Evolutionary conservation across 2,113 vertebrate species (phyloP).

Genomic region (Xiphophorus couchianus): DNA sequence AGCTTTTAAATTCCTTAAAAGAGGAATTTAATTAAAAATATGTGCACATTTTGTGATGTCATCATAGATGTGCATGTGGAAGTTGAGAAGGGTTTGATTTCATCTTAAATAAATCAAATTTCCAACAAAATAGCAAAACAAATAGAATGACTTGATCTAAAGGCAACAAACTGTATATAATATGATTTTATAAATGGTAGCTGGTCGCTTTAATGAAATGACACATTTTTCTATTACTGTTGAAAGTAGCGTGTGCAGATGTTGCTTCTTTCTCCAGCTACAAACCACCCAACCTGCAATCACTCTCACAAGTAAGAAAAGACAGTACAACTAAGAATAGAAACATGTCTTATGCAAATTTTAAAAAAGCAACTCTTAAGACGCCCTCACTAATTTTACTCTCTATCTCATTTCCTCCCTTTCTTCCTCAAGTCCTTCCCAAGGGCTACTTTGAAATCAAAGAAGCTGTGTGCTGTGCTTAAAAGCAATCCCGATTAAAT

Average conservation of each 20-base stretch:
- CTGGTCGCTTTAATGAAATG: constrained; percentile 50
- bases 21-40: not conserved
- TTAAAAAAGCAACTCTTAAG: constrained; percentile 54
- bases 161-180: not conserved
- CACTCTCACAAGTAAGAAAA: constrained; percentile 45
- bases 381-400: constrained; percentile 64
- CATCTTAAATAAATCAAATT: not conserved
- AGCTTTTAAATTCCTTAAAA: not conserved
- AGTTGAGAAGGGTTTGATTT: not conserved
- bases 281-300: constrained; percentile 45
- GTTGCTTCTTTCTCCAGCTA: constrained; percentile 36
- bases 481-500: constrained; percentile 81
- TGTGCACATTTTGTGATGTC: not conserved
- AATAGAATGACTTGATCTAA: not conserved
- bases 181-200: not conserved
- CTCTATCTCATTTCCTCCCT: constrained; percentile 62
- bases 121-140: not conserved
- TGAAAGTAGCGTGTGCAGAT: constrained; percentile 34
- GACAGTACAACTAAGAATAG: constrained; percentile 66
- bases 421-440: constrained; percentile 74
- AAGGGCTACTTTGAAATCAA: constrained; percentile 78
- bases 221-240: constrained; percentile 39
- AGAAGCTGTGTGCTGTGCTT: constrained; percentile 75
- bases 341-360: constrained; percentile 61
- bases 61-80: not conserved